Conservation (phyloP, 2,888 invertebrate species). For the Bellardia bayeri region DNA sequence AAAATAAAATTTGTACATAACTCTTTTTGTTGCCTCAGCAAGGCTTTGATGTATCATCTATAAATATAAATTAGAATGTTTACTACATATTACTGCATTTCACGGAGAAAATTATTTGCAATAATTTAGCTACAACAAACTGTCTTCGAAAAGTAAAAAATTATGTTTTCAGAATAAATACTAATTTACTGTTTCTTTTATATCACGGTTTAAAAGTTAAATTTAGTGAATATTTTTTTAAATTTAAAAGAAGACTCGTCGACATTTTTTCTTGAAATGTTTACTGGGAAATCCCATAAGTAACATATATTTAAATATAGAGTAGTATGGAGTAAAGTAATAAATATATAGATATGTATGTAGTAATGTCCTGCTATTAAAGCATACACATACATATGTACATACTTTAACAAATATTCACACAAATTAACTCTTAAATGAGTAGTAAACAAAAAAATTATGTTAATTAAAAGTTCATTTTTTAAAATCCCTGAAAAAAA, state of each 20-base stretch:
- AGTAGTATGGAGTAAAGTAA: neutral
- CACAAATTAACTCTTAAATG: slow-evolving; percentile 41
- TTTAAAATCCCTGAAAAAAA: slow-evolving; percentile 17
- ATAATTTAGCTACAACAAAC: too few relatives aligned
- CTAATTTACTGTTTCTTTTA: too few relatives aligned
- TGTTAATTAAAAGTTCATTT: slow-evolving; percentile 65
- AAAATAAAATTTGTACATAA: too few relatives aligned
- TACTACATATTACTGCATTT: too few relatives aligned
- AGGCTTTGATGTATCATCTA: neutral
- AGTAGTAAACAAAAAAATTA: slow-evolving; percentile 24
- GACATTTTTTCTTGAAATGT: too few relatives aligned
- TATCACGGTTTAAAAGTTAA: too few relatives aligned
- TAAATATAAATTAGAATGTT: neutral
- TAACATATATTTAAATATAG: neutral
- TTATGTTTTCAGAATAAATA: too few relatives aligned
- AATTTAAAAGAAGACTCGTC: too few relatives aligned
- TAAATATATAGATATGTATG: neutral
- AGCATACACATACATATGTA: neutral
- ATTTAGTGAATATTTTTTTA: too few relatives aligned
- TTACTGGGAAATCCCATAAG: neutral
- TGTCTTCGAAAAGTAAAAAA: too few relatives aligned
- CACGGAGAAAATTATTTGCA: too few relatives aligned
- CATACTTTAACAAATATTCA: slow-evolving; percentile 11
- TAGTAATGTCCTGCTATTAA: neutral
- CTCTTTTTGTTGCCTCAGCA: too few relatives aligned